Base-by-base conservation (phyloP, 2,797 vertebrate genomes). In the Spinus olivaceus region DNA sequence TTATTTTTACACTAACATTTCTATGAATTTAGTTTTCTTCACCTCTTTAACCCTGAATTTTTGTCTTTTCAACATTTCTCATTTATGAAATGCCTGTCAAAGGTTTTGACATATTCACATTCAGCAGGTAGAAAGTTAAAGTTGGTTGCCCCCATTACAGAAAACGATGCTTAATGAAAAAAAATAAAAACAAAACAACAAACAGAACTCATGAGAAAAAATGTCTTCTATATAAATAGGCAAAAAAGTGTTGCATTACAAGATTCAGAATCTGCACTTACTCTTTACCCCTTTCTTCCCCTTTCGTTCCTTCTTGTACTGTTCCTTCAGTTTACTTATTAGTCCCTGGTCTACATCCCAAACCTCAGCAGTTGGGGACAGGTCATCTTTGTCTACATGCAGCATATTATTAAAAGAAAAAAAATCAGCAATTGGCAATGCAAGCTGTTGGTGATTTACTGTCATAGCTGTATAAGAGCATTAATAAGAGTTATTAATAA, bases 331-430 rank as follows among this genome's bases (percentile, higher is more conserved):
- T 97, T 98, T 98, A 98, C 96, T 98, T 98, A 98, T 98, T 98
- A 98, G 97, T 89, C 98, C 98, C 98, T 98, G 98, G 98, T 98
- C 98, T 98, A 98, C 98, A 98, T 98, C 98, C 98, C 98, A 98
- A 97, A 98, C 98, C 98, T 98, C 98, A 98, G 98, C 97, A 98
- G 98, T 97, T 97, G 98, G 98, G 98, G 98, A 98, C 97, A 98
- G 97, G 98, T 98, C 98, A 98, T 98, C 98, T 98, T 98, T 98
- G 97, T 98, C 98, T 98, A 98, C 98, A 98, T 98, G 98, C 98
- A 98, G 98, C 98, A 98, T 97, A 98, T 98, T 98, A 97, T 98
- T 97, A 96, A 98, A 97, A 98, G 97, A 98, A 98, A 98, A 98
- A 97, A 97, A 94, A 98, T 97, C 97, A 98, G 97, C 98, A 98